phyloP scores from a whole-genome alignment of 2,888 invertebrate genomes.

The Melanchra persicariae region DNA sequence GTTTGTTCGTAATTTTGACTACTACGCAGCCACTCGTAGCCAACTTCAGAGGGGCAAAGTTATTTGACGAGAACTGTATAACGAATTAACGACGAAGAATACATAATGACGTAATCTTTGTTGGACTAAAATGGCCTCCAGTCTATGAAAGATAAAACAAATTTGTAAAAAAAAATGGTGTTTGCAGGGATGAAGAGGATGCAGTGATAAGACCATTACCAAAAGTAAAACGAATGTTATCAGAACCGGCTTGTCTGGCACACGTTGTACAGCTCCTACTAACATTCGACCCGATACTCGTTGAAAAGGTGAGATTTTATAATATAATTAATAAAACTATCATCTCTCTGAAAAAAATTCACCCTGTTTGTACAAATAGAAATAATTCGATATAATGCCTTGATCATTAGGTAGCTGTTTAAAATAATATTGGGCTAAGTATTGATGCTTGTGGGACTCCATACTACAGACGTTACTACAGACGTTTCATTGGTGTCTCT shows the following conservation, averaged over 20 bases:
- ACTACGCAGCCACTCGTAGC: too few relatives aligned
- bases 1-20: too few relatives aligned
- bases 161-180: background rate
- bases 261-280: conserved; percentile 98
- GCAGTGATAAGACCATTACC: conserved; percentile 99
- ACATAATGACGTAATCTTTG: too few relatives aligned
- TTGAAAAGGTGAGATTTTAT: conserved; percentile 93
- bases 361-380: background rate
- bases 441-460: conserved; percentile 15
- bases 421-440: conserved; percentile 10
- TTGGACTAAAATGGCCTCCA: too few relatives aligned
- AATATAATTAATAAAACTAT: background rate
- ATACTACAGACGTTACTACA: too few relatives aligned
- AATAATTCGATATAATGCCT: background rate
- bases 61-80: too few relatives aligned
- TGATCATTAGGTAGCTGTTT: too few relatives aligned
- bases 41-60: too few relatives aligned
- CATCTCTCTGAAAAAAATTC: background rate
- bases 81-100: background rate
- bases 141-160: too few relatives aligned
- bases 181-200: conserved; percentile 94
- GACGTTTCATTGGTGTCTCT: background rate
- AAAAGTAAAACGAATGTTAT: conserved; percentile 96
- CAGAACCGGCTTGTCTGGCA: conserved; percentile 96
- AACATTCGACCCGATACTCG: conserved; percentile 99